A percentile compares a stretch with the other conserved stretches of the same genome.
Conservation (phyloP, 1,140 invertebrate species). For the Fopius arisanus region DNA sequence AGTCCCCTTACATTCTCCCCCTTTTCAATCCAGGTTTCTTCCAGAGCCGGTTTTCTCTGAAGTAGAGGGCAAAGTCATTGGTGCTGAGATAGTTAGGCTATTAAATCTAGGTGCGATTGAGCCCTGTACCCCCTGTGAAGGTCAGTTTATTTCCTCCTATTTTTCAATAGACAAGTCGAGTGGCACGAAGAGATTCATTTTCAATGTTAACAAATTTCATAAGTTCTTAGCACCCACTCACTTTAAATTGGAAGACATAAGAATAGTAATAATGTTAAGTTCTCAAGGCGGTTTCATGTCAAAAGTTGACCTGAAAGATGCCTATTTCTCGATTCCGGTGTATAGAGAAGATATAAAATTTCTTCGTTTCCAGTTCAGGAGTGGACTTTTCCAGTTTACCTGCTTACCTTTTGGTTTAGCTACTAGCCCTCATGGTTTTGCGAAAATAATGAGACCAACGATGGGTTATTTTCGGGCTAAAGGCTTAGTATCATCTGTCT, state of each 20-base stretch:
- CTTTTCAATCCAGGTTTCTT: neutral
- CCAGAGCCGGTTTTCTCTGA: neutral
- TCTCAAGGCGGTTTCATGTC: constrained; percentile 18
- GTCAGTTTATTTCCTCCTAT: no score
- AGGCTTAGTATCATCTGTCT: constrained; percentile 5
- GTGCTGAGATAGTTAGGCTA: no score
- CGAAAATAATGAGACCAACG: constrained; percentile 39
- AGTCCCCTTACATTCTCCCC: neutral
- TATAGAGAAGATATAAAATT: no score
- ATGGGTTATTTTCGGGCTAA: constrained; percentile 4
- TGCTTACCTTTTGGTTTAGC: constrained; percentile 37
- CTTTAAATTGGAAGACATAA: constrained; percentile 36
- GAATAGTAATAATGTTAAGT: constrained; percentile 10
- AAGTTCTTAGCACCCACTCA: constrained; percentile 23
- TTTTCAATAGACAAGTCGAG: no score
- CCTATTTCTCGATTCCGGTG: no score
- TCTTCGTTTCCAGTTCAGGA: no score
- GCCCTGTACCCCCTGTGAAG: no score
- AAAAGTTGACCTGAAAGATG: constrained; percentile 31
- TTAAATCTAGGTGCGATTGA: no score
- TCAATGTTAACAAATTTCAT: constrained; percentile 34
- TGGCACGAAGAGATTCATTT: constrained; percentile 29
- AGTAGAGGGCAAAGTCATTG: neutral
- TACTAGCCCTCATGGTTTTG: constrained; percentile 35
- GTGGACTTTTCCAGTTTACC: constrained; percentile 34